These are phyloP conservation scores for Pachyseris speciosa DNA, from an alignment of 64 coral and sea anemone species.

Conservation along the genomic window DNA sequence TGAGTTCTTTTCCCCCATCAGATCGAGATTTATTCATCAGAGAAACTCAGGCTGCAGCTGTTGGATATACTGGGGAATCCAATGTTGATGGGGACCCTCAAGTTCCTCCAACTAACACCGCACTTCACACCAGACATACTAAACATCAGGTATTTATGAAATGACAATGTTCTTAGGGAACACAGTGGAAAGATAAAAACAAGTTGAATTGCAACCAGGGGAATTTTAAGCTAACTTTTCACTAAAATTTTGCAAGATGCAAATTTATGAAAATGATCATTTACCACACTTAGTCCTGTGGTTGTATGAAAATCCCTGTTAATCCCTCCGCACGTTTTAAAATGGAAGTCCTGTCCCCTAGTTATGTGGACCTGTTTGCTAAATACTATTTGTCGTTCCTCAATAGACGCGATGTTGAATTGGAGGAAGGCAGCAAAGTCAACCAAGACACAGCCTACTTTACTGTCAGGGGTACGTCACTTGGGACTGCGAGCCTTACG, in stretches of 20 bases:
- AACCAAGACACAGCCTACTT: conserved; percentile 80
- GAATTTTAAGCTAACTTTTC: no score
- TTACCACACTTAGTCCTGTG: no score
- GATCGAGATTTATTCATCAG: conserved; percentile 87
- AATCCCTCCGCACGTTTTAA: no score
- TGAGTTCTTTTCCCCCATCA: conserved; percentile 22
- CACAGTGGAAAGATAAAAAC: no score
- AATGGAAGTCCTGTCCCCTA: background rate
- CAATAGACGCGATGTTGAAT: conserved; percentile 14
- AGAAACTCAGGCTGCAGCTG: conserved; percentile 69
- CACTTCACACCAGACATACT: conserved; percentile 89
- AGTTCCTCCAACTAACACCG: conserved; percentile 70
- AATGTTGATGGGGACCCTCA: conserved; percentile 70
- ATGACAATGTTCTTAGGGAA: background rate
- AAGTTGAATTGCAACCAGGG: no score
- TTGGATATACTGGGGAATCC: conserved; percentile 81
- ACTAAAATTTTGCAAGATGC: no score
- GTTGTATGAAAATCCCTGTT: no score
- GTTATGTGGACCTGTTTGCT: no score
- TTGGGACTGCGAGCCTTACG: conserved; percentile 90
- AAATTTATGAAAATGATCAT: no score
- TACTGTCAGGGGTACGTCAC: conserved; percentile 76
- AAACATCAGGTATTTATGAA: conserved; percentile 82
- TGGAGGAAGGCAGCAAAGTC: background rate
- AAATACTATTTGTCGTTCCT: conserved; percentile 5